Evolutionary conservation across 2,888 invertebrate genomes (phyloP).

Genomic region (Acanthosepion lycidas): DNA sequence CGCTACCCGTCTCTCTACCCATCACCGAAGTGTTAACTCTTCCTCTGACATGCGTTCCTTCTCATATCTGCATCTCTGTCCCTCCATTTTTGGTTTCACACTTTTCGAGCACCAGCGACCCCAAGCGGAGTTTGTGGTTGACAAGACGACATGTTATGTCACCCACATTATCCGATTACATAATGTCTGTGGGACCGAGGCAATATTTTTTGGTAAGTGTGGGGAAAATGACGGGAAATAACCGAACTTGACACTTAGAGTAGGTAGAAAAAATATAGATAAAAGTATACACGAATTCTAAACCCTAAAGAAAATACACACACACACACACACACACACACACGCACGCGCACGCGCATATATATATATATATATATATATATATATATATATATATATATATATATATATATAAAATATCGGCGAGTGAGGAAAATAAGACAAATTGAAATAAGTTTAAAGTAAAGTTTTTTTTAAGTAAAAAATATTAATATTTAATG

Average conservation of each 20-base stretch:
- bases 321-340: too few species aligned
- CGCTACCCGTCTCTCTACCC: background rate
- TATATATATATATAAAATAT: too few species aligned
- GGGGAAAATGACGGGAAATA: background rate
- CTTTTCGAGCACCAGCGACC: background rate
- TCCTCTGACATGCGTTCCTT: background rate
- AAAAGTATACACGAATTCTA: background rate
- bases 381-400: too few species aligned
- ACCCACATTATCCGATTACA: background rate
- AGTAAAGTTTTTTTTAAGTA: too few species aligned
- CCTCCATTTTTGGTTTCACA: background rate
- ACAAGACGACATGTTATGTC: slow-evolving; percentile 1
- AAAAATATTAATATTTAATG: too few species aligned
- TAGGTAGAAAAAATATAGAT: background rate
- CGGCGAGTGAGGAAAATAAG: too few species aligned
- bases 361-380: too few species aligned
- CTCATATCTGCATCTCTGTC: background rate
- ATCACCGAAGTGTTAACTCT: background rate
- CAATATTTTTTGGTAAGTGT: background rate
- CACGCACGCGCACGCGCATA: too few species aligned
- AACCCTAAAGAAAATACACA: background rate
- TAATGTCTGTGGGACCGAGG: background rate
- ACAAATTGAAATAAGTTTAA: too few species aligned
- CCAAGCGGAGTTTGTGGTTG: background rate
- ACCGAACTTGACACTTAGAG: background rate